These are phyloP conservation scores for Pyrgilauda ruficollis DNA, from an alignment of 2,113 vertebrate species.

Conservation along the genomic window DNA sequence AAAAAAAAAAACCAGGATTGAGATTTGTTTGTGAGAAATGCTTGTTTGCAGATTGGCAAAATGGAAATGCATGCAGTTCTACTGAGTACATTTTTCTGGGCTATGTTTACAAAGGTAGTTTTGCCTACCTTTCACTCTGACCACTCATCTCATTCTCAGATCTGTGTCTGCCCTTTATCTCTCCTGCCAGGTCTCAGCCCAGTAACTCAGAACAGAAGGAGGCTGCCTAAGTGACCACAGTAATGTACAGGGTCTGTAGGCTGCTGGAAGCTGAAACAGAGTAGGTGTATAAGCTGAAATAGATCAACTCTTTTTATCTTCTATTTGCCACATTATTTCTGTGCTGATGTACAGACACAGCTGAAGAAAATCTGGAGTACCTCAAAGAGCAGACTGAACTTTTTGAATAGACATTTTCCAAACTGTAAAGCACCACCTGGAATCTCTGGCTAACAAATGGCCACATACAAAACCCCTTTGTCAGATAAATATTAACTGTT, in stretches of 20 bases:
- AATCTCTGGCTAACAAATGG: neutral
- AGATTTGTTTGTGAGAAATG: neutral
- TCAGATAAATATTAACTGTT: neutral
- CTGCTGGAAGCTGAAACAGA: neutral
- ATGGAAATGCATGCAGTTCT: neutral
- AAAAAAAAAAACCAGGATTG: neutral
- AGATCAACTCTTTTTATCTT: neutral
- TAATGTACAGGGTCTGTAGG: neutral
- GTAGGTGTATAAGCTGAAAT: neutral
- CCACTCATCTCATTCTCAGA: fast-evolving
- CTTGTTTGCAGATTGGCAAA: neutral
- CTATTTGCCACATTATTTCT: neutral
- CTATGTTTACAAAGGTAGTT: neutral
- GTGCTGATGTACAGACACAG: neutral
- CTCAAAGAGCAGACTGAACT: neutral
- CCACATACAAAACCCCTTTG: neutral
- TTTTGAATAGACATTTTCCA: neutral
- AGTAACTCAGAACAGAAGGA: neutral
- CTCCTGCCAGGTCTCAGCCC: neutral
- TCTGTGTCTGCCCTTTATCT: neutral
- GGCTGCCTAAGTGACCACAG: neutral
- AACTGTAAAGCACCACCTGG: neutral
- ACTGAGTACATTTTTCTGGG: neutral
- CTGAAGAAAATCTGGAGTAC: neutral
- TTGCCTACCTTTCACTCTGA: neutral